Evolutionary conservation across 2,888 invertebrate genomes (phyloP), one percentile per base, ranked within the genome.

Genomic region (Limnephilus auricula): DNA sequence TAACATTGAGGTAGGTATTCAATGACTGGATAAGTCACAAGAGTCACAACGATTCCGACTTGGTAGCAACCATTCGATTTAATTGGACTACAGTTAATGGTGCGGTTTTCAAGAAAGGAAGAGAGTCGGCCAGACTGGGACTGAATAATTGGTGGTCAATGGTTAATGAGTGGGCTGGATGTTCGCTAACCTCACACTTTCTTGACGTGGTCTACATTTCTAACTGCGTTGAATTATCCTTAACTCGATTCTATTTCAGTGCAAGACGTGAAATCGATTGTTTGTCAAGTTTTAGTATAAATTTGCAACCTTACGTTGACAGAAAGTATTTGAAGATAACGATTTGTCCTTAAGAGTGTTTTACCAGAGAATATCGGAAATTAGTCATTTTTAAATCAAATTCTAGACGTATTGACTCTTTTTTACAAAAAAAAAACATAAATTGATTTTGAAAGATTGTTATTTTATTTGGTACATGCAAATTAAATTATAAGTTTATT

Each of bases 31-130:
- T 45, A 50, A 18, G 50, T 65, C 25, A 65, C 9, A 65, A 25
- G 18, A 18, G 50, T 65, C 25, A 65, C 9, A 65, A 25, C 65
- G 65, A 25, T 65, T 65, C 65, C 25, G 25, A 65, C 65, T 65
- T 9, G 5, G 65, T 65, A 25, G 25, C 25, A 65, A n/a, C 25
- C 25, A n/a, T 65, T 65, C 9, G 65, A 65, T 65, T 65, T n/a
- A 65, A 65, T 65, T 65, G 65, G 65, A 25, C 65, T 65, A n/a
- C 65, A 65, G 65, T 65, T 65, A 65, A 65, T 65, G 65, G 65
- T 65, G 65, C 65, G 65, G 65, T 65, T 65, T 65, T 65, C 65
- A 65, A 65, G 65, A 65, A 65, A 65, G 65, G 65, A 65, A 65
- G 65, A 65, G 65, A 65, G 65, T n/a, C 65, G 65, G n/a, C 9